These are phyloP conservation scores for Neoaliturus tenellus DNA, from an alignment of 2,888 invertebrate genomes.

Conservation along the genomic window DNA sequence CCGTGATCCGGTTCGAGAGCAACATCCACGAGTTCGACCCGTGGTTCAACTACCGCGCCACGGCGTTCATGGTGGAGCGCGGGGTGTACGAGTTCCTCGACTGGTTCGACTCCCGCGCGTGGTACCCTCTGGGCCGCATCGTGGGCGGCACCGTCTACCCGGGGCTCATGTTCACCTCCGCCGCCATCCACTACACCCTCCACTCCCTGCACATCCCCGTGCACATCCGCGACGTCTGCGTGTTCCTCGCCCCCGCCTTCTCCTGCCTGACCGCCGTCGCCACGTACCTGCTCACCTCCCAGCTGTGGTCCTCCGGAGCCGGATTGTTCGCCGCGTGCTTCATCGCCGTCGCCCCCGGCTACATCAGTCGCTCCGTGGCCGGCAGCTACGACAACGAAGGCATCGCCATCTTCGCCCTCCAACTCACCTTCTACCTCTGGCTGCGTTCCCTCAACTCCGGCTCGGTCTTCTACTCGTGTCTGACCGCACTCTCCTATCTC, in stretches of 20 bases:
- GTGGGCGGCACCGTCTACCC: constrained; percentile 99
- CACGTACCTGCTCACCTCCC: constrained; percentile 97
- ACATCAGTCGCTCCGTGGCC: constrained; percentile 99
- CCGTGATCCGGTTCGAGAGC: too few relatives aligned
- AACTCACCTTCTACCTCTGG: constrained; percentile 99
- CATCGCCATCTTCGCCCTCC: constrained; percentile 99
- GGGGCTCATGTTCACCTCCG: constrained; percentile 99
- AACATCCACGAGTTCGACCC: too few relatives aligned
- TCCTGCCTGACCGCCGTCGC: constrained; percentile 99
- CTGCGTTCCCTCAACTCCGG: too few relatives aligned
- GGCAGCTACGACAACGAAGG: constrained; percentile 99
- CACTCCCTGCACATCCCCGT: constrained; percentile 96
- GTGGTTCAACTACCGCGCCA: constrained; percentile 99
- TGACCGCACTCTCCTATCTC: too few relatives aligned
- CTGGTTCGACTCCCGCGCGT: constrained; percentile 99
- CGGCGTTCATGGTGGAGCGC: constrained; percentile 99
- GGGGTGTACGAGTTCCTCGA: constrained; percentile 99
- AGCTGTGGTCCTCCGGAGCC: constrained; percentile 97
- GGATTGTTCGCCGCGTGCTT: constrained; percentile 99
- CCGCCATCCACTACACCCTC: constrained; percentile 95
- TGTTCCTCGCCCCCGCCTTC: constrained; percentile 98
- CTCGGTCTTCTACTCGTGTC: too few relatives aligned
- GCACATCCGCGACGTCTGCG: constrained; percentile 99
- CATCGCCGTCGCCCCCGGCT: constrained; percentile 99
- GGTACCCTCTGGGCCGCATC: constrained; percentile 99